Percentiles rank a stretch among this genome's conserved stretches.
phyloP scores from a whole-genome alignment of 1,140 invertebrate genomes.

The Brachystomella parvula region DNA sequence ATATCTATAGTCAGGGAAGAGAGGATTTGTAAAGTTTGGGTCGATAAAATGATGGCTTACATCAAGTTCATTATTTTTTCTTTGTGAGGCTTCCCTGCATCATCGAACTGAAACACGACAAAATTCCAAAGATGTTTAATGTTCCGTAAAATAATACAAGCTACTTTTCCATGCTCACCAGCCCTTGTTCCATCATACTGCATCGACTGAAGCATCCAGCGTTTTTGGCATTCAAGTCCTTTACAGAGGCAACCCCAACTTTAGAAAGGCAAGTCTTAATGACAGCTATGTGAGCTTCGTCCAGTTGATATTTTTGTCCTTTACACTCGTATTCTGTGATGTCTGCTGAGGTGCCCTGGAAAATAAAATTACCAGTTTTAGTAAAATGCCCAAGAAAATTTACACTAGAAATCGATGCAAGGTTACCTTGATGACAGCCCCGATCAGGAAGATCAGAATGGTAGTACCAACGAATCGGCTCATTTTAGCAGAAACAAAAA shows the following conservation, averaged over 20 bases:
- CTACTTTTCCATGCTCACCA: constrained; percentile 12
- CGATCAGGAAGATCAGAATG: too few relatives aligned
- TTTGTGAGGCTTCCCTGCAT: constrained; percentile 29
- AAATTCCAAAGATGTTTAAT: not conserved
- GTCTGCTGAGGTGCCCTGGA: not conserved
- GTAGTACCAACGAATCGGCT: too few relatives aligned
- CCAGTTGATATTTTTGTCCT: constrained; percentile 19
- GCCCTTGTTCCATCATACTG: constrained; percentile 7
- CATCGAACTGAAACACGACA: constrained; percentile 22
- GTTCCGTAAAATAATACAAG: not conserved
- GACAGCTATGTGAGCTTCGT: constrained; percentile 16
- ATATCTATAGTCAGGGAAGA: not conserved
- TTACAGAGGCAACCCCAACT: constrained; percentile 13
- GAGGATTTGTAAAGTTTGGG: not conserved
- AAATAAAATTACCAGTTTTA: too few relatives aligned
- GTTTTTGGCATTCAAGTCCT: constrained; percentile 19
- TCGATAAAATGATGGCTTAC: not conserved
- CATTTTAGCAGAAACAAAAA: not conserved
- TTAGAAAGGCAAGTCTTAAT: constrained; percentile 22
- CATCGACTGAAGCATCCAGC: constrained; percentile 21
- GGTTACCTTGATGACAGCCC: too few relatives aligned
- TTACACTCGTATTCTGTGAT: constrained; percentile 16
- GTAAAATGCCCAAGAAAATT: too few relatives aligned
- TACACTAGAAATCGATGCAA: too few relatives aligned
- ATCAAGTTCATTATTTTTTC: constrained; percentile 27